phyloP scores from a whole-genome alignment of 2,888 invertebrate species.

The Bellardia pandia region DNA sequence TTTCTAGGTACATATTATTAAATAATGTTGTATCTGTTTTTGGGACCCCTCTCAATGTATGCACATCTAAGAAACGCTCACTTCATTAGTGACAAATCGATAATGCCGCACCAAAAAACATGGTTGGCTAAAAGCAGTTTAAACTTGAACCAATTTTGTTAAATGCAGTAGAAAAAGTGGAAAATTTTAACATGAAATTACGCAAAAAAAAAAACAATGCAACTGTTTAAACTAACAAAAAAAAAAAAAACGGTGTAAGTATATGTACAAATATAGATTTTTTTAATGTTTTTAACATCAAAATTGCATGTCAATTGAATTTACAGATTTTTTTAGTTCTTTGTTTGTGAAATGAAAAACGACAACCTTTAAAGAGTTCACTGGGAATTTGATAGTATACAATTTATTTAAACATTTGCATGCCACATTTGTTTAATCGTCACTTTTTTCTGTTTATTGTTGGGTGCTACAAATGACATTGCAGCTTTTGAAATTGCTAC shows the following conservation, averaged over 20 bases:
- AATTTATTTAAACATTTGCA: constrained; percentile 40
- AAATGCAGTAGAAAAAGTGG: neutral
- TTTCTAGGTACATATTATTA: too few species aligned
- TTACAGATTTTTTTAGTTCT: constrained; percentile 9
- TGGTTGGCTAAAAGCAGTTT: constrained; percentile 22
- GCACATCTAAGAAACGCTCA: neutral
- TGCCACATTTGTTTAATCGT: constrained; percentile 14
- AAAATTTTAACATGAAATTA: constrained; percentile 4
- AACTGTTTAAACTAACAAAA: neutral
- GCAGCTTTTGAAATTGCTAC: constrained; percentile 13
- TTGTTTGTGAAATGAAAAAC: constrained; percentile 15
- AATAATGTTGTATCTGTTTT: neutral
- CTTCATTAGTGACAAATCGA: constrained; percentile 34
- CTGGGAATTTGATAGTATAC: neutral
- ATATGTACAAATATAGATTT: neutral
- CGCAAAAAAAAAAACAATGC: neutral
- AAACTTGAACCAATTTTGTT: constrained; percentile 51
- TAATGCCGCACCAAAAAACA: constrained; percentile 26
- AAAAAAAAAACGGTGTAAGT: neutral
- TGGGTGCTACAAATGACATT: constrained; percentile 32
- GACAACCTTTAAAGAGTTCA: constrained; percentile 4
- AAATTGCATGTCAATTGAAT: constrained; percentile 50
- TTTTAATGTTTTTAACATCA: constrained; percentile 6
- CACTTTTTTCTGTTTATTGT: neutral
- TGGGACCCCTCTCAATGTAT: neutral